Evolutionary conservation across 1,140 invertebrate genomes (phyloP).

Genomic region (Hormaphis cornu): DNA sequence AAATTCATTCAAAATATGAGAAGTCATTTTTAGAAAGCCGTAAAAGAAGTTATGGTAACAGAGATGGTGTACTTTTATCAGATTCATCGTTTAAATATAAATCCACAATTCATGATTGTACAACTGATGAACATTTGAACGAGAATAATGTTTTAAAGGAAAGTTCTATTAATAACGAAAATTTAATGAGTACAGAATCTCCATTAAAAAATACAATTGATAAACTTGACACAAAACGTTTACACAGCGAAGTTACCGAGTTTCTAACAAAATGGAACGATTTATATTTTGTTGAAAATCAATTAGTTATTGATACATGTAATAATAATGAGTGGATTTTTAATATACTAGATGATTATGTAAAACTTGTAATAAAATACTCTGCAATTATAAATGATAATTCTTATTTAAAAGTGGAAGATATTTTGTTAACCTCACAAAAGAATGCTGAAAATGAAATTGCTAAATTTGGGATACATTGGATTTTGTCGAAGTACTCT

Average conservation of each 20-base stretch:
- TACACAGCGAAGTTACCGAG: background rate
- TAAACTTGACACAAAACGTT: background rate
- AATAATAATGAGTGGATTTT: conserved; percentile 18
- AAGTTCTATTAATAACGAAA: background rate
- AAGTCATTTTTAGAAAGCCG: background rate
- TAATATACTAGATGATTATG: background rate
- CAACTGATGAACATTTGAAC: background rate
- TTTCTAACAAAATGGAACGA: conserved; percentile 14
- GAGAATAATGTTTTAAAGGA: background rate
- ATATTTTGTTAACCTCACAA: background rate
- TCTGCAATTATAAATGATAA: background rate
- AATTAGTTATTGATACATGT: conserved; percentile 1
- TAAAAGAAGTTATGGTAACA: conserved; percentile 18
- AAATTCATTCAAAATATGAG: background rate
- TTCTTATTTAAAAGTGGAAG: conserved; percentile 9
- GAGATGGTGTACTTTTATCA: background rate
- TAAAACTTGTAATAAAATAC: background rate
- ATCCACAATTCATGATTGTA: background rate
- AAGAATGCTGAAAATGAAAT: background rate
- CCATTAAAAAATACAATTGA: background rate
- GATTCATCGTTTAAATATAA: background rate
- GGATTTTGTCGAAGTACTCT: conserved; percentile 22
- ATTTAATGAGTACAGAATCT: background rate
- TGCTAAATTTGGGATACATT: conserved; percentile 19
- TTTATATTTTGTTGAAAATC: background rate